Evolutionary conservation across 2,113 vertebrate species (phyloP).

Genomic region (Procapra przewalskii): DNA sequence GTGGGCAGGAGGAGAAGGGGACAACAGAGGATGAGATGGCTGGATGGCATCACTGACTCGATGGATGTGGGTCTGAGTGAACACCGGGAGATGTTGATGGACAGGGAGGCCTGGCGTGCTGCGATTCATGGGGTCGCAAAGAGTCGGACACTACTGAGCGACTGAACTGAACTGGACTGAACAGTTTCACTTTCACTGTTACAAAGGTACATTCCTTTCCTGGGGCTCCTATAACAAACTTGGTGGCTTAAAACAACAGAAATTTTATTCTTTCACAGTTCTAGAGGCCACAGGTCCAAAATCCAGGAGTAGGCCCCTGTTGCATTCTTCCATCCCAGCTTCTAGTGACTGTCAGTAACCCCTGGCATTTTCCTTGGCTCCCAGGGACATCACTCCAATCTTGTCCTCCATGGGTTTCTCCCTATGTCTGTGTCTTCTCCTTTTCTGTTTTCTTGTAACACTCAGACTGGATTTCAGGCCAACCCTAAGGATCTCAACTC

Average conservation of each 20-base stretch:
- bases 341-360: background rate
- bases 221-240: background rate
- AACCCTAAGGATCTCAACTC: background rate
- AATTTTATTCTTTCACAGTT: background rate
- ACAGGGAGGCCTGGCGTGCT: too few relatives aligned
- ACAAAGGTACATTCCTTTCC: background rate
- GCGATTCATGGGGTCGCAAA: too few relatives aligned
- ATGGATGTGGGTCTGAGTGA: too few relatives aligned
- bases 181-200: background rate
- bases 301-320: background rate
- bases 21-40: too few relatives aligned
- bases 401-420: background rate
- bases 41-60: too few relatives aligned
- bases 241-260: background rate
- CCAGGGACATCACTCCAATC: background rate
- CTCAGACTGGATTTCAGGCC: background rate
- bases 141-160: too few relatives aligned
- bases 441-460: background rate
- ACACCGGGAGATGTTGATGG: too few relatives aligned
- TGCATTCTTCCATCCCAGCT: background rate
- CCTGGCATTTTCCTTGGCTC: background rate
- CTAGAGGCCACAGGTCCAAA: background rate
- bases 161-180: too few relatives aligned
- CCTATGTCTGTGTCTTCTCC: background rate
- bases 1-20: too few relatives aligned